Evolutionary conservation across 2,888 invertebrate genomes (phyloP), one percentile per base, ranked within the genome.

Genomic region (Torymus aiolomorphi): DNA sequence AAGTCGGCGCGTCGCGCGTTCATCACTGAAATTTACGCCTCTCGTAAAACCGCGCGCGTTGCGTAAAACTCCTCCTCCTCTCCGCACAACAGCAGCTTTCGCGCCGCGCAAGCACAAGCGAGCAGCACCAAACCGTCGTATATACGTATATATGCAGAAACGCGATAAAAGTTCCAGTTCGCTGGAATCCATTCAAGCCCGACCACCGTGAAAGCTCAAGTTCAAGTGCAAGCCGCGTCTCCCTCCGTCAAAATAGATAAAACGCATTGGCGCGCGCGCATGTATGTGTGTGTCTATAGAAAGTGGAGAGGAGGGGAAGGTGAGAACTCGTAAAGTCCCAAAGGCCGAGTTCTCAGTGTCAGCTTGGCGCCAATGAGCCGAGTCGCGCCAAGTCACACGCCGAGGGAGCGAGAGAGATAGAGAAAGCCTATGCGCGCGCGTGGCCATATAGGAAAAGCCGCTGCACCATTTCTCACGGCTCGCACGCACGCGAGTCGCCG

Each of bases 11-110:
- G 57, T 57, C 57, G 16, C 12, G 49, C 24, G 57, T 74, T 51
- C 57, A 65, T 74, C 57, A 66, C 31, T 54, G 65, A 62, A 69
- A 76, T 76, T 76, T 76, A 76, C 42, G 59, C 52, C 31, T 13
- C 18, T 76, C 69, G 42, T 76, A 76, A 76, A 75, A 18, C 14
- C 42, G 42, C 5, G 31, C 3, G 42, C 8, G 13, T 42, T 18
- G 42, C 62, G 20, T 20, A 13, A 18, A 13, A 14, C 54, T 71
- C 49, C 16, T 52, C 5, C 61, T 61, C 24, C 2, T 4, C 24
- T 3, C 5, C 5, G 61, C 12, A 57, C 13, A 61, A 20, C 20
- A 20, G 8, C 8, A 42, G 42, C 8, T 42, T 42, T 42, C 42
- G 42, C 42, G 42, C 8, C 42, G 42, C 8, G 8, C 42, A 42